Percentiles rank a stretch among this genome's conserved stretches.
phyloP scores from a whole-genome alignment of 2,113 vertebrate genomes.

The Camelus dromedarius region DNA sequence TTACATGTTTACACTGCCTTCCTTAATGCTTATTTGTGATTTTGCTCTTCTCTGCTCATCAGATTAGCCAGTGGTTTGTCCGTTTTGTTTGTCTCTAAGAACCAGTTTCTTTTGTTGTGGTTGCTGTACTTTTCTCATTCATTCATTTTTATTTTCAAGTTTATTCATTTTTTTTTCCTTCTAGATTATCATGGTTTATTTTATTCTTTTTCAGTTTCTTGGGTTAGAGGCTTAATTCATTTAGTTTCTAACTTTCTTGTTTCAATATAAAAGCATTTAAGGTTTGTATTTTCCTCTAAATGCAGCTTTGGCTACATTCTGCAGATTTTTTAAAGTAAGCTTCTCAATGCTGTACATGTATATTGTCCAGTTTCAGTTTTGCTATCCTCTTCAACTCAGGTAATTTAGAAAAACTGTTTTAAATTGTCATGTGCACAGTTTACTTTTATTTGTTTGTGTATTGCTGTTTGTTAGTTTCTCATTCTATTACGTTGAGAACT shows the following conservation, averaged over 20 bases:
- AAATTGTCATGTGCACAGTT: neutral
- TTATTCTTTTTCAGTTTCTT: neutral
- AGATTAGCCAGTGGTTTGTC: neutral
- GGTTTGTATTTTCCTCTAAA: neutral
- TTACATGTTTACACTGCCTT: neutral
- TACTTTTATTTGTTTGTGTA: neutral
- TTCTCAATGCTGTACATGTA: neutral
- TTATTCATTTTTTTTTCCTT: slow-evolving; percentile 1
- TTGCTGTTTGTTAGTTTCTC: neutral
- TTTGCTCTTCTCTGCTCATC: neutral
- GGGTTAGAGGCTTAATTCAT: neutral
- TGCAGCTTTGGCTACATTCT: neutral
- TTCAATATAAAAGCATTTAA: neutral
- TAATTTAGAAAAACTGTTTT: neutral
- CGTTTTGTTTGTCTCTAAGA: neutral
- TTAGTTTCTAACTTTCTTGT: neutral
- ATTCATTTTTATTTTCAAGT: slow-evolving; percentile 8
- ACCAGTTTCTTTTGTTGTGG: neutral
- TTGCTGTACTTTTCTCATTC: neutral
- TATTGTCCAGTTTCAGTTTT: neutral
- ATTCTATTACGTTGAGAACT: neutral
- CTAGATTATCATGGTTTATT: neutral
- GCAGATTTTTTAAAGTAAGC: neutral
- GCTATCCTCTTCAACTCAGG: neutral
- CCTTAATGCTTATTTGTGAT: neutral